Percentiles rank a stretch among this genome's conserved stretches.
Evolutionary conservation across 2,797 vertebrate species (phyloP).

Genomic region (Columba guinea): DNA sequence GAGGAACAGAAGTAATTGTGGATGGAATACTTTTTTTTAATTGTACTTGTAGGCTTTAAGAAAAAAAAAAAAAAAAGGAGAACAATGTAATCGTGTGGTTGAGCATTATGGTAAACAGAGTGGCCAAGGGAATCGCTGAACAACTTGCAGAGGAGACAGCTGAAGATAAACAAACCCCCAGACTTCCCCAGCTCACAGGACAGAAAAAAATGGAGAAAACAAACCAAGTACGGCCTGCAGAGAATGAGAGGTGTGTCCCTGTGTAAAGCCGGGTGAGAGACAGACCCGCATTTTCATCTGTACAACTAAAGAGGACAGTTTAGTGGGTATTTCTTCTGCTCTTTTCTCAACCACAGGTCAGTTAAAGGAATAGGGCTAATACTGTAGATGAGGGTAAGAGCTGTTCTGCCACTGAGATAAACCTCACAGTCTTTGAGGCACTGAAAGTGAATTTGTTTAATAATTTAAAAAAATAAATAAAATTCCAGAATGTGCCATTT

Average conservation of each 20-base stretch:
- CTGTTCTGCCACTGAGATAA: not conserved
- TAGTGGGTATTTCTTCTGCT: not conserved
- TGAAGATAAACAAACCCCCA: not conserved
- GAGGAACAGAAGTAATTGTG: conserved; percentile 12
- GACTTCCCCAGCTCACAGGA: not conserved
- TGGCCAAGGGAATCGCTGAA: not conserved
- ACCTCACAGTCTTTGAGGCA: not conserved
- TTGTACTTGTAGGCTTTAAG: not conserved
- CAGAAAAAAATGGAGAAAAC: not conserved
- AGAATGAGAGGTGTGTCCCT: not conserved
- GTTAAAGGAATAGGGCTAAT: not conserved
- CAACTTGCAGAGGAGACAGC: not conserved
- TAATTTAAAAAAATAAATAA: not conserved
- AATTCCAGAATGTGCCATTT: not conserved
- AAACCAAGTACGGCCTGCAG: not conserved
- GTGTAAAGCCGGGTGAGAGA: not conserved
- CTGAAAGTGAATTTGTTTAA: not conserved
- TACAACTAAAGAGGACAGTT: not conserved
- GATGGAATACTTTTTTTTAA: not conserved
- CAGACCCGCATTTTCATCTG: not conserved
- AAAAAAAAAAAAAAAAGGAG: not conserved
- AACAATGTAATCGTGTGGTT: not conserved
- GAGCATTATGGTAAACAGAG: not conserved
- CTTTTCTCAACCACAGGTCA: not conserved
- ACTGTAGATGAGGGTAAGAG: not conserved